phyloP scores from a whole-genome alignment of 2,888 invertebrate species.

The Morpho achilles region DNA sequence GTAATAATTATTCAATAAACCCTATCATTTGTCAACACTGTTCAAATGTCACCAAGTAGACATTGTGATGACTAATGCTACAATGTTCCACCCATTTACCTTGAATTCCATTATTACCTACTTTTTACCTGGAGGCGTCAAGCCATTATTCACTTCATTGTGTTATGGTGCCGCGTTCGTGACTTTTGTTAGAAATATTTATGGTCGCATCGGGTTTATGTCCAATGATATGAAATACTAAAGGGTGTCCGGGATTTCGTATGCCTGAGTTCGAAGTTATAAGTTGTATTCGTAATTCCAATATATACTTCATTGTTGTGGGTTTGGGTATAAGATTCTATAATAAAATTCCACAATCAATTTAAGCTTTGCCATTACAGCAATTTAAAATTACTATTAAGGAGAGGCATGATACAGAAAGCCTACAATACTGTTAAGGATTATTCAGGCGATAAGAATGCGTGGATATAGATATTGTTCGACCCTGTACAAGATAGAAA shows the following conservation, averaged over 20 bases:
- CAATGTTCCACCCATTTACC: constrained; percentile 63
- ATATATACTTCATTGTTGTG: no score
- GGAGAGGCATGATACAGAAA: no score
- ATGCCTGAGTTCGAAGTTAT: no score
- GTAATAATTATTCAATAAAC: constrained; percentile 73
- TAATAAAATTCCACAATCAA: no score
- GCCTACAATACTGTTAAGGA: no score
- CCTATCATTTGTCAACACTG: constrained; percentile 68
- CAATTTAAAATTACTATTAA: no score
- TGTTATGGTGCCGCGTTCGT: constrained; percentile 45
- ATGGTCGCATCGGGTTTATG: constrained; percentile 10
- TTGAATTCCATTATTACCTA: constrained; percentile 62
- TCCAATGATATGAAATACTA: constrained; percentile 2
- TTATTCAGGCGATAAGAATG: no score
- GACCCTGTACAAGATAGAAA: no score
- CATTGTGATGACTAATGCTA: constrained; percentile 70
- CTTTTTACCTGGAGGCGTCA: constrained; percentile 66
- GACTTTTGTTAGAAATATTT: constrained; percentile 34
- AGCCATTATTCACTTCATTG: constrained; percentile 69
- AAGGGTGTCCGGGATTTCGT: neutral
- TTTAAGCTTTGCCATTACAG: no score
- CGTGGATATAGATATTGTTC: no score
- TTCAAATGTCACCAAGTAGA: constrained; percentile 69
- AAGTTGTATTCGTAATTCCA: no score
- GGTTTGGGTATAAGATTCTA: no score